Conservation (phyloP, 2,113 vertebrate genomes). For the Laticauda laticaudata region DNA sequence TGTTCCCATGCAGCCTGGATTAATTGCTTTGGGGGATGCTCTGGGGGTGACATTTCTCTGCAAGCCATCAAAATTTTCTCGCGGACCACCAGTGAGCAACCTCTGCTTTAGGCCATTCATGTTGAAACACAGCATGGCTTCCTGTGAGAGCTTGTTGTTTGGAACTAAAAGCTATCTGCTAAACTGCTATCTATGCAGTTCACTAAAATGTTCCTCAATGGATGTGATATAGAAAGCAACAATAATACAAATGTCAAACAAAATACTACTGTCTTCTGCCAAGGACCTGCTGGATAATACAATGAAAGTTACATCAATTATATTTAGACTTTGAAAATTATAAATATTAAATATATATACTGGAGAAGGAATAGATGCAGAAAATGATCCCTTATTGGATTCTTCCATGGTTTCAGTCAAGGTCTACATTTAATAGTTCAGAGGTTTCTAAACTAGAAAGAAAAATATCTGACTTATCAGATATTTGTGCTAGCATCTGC, state of each 20-base stretch:
- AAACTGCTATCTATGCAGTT: background rate
- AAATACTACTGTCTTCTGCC: background rate
- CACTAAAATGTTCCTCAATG: background rate
- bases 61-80: too few relatives aligned
- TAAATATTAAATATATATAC: conserved; percentile 5
- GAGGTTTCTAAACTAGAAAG: background rate
- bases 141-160: too few relatives aligned
- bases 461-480: background rate
- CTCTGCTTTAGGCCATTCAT: too few relatives aligned
- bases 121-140: too few relatives aligned
- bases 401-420: background rate
- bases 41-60: too few relatives aligned
- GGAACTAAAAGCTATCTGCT: too few relatives aligned
- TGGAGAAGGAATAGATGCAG: background rate
- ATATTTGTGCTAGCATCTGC: background rate
- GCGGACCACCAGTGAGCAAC: too few relatives aligned
- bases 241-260: background rate
- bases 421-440: background rate
- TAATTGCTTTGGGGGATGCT: too few relatives aligned
- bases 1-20: too few relatives aligned
- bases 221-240: background rate
- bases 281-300: background rate
- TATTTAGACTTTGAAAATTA: conserved; percentile 7
- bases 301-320: conserved; percentile 24
- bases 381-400: background rate